Evolutionary conservation across 2,797 vertebrate genomes (phyloP).

Genomic region (Tapirus indicus): DNA sequence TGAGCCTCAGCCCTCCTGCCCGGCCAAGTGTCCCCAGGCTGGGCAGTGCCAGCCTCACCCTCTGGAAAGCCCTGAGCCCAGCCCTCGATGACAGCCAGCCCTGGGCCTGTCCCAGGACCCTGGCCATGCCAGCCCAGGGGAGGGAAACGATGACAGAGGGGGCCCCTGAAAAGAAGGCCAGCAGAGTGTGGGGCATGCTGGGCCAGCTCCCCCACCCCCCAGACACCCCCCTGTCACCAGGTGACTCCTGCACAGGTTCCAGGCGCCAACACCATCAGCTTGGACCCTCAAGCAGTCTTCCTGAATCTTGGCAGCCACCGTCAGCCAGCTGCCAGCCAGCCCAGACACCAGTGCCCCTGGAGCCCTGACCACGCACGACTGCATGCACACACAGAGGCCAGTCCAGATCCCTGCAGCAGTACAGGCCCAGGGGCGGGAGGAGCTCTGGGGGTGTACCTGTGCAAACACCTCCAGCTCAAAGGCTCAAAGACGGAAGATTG

Average conservation of each 20-base stretch:
- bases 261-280: neutral
- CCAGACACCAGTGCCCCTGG: too few relatives aligned
- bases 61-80: neutral
- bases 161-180: neutral
- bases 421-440: neutral
- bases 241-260: neutral
- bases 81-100: neutral
- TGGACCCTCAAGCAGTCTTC: neutral
- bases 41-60: too few relatives aligned
- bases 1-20: neutral
- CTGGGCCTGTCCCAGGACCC: neutral
- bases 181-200: too few relatives aligned
- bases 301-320: neutral
- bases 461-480: neutral
- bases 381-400: rapidly evolving
- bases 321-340: neutral
- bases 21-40: rapidly evolving
- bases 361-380: neutral
- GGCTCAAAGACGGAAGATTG: too few relatives aligned
- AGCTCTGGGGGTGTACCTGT: too few relatives aligned
- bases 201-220: neutral
- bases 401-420: too few relatives aligned
- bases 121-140: neutral
- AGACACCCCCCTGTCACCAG: too few relatives aligned
- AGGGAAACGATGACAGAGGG: neutral